These are phyloP conservation scores for Eurosta solidaginis DNA, from an alignment of 1,140 invertebrate genomes.

Conservation along the genomic window DNA sequence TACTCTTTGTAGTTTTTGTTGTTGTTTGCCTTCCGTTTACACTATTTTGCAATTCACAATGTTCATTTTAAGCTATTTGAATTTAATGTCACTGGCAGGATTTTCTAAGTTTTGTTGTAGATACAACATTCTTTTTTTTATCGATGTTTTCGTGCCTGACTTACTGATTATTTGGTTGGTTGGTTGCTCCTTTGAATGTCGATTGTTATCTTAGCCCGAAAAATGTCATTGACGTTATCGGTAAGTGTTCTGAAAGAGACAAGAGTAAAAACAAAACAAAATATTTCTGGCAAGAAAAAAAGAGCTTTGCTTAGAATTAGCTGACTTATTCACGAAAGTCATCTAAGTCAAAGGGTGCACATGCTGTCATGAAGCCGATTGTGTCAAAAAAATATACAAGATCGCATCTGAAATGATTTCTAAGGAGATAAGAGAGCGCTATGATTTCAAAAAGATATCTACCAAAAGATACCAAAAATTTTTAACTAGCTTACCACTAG, in stretches of 20 bases:
- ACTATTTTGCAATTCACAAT: neutral
- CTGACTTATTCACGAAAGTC: too few relatives aligned
- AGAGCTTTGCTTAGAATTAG: too few relatives aligned
- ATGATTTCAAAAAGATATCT: too few relatives aligned
- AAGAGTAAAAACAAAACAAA: neutral
- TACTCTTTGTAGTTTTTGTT: neutral
- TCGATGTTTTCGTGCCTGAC: neutral
- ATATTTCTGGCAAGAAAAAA: too few relatives aligned
- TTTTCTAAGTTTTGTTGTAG: neutral
- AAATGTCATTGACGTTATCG: slow-evolving; percentile 11
- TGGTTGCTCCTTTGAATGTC: slow-evolving; percentile 18
- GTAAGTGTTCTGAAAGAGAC: neutral
- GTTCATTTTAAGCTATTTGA: slow-evolving; percentile 23
- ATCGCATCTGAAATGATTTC: too few relatives aligned
- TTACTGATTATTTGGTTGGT: slow-evolving; percentile 16
- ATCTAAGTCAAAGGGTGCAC: too few relatives aligned
- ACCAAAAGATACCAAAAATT: too few relatives aligned
- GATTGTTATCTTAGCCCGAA: neutral
- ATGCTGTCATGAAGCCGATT: too few relatives aligned
- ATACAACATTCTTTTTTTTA: neutral
- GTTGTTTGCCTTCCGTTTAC: neutral
- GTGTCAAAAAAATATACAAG: too few relatives aligned
- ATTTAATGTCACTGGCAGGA: slow-evolving; percentile 25
- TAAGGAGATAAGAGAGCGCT: too few relatives aligned
- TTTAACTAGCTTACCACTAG: too few relatives aligned